Base-by-base conservation (phyloP, 2,113 vertebrate genomes). In the Takifugu bimaculatus region DNA sequence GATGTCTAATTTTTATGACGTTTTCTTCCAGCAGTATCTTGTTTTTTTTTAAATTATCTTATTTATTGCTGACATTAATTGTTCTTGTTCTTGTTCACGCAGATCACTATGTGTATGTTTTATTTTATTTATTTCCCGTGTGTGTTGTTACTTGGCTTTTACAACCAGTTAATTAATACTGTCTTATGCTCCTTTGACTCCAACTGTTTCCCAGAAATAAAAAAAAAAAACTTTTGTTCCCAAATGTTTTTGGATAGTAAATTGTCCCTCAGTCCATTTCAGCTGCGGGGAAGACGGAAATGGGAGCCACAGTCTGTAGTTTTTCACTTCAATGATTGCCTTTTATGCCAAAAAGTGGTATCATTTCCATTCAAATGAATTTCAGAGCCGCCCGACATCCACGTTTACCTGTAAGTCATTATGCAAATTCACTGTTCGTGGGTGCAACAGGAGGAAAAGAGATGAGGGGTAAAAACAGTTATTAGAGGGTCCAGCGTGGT, bases 151-250 rank as follows among this genome's bases (percentile, higher is more conserved):
- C 80, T 89, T 74, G 72, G 68, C 83, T 92, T 92, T 91, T 92
- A 92, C 27, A 65, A 81, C 77, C 79, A 70, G 65, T 88, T 79
- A 15, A 52, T 84, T 84, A 77, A 80, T 86, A 79, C 82, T 86
- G 82, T 85, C 77, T 88, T 90, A 91, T 92, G 92, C 90, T 93
- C 92, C 93, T 92, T 93, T 82, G 92, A 88, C 92, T 95, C 91
- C 91, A 93, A 91, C 91, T 92, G 93, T 92, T 94, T 93, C 94
- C 94, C 94, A 94, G 92, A 94, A 95, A 96, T 95, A 96, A 96
- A 97, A 96, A 96, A 97, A 94, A 94, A 94, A 29, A 35, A 54
- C 94, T 93, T 91, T 94, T 95, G 93, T 94, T 95, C 93, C 93
- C 93, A 92, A 94, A 93, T 58, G 70, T 84, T 86, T 86, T 87